A percentile compares a stretch with the other conserved stretches of the same genome.
Evolutionary conservation across 2,113 vertebrate genomes (phyloP).

Genomic region (Trematocara nigrifrons): DNA sequence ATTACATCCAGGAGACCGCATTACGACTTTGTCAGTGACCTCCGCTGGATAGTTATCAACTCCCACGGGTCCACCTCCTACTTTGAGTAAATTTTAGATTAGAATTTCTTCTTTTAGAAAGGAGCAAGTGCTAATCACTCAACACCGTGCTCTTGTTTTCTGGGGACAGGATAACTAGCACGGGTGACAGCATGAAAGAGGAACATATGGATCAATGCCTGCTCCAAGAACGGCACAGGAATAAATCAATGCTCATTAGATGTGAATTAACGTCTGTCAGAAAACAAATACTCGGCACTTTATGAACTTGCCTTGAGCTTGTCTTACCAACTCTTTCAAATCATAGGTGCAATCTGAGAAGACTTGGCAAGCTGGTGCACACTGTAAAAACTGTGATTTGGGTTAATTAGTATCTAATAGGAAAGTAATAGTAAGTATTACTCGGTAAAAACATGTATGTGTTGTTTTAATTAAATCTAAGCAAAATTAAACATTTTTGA

Average conservation of each 20-base stretch:
- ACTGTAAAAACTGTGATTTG: no score
- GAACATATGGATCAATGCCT: conserved; percentile 19
- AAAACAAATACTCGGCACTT: not conserved
- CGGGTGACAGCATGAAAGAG: not conserved
- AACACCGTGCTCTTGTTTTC: not conserved
- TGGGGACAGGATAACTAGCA: not conserved
- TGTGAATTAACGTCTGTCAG: conserved; percentile 3
- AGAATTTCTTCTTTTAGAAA: not conserved
- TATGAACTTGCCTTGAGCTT: not conserved
- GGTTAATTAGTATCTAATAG: no score
- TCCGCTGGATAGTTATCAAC: not conserved
- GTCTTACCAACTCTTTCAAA: not conserved
- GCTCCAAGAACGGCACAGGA: not conserved
- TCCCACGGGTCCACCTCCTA: not conserved
- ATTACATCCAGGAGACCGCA: conserved; percentile 2
- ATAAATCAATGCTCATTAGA: conserved; percentile 58
- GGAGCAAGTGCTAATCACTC: not conserved
- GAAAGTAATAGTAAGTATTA: no score
- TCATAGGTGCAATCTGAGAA: not conserved
- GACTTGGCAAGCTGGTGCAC: not conserved
- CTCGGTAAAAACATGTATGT: no score
- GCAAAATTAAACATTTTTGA: no score
- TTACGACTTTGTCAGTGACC: conserved; percentile 34
- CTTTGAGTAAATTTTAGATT: not conserved
- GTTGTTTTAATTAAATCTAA: no score